Conservation (phyloP, 2,888 invertebrate species). For the Agrotis puta region DNA sequence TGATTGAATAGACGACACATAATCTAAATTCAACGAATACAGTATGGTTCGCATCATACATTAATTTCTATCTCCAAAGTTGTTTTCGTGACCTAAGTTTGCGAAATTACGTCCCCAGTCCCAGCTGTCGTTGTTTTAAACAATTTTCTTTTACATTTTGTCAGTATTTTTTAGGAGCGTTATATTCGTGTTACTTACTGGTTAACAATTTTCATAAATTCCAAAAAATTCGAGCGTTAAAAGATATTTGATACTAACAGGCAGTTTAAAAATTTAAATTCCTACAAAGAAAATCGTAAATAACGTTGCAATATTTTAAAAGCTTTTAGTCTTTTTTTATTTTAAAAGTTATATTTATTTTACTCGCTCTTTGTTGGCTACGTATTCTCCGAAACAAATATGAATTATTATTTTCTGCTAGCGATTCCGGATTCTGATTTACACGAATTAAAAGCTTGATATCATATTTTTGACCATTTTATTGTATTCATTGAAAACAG, state of each 20-base stretch:
- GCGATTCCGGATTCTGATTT: not conserved
- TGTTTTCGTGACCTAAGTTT: constrained; percentile 71
- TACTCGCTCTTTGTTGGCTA: not conserved
- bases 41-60: constrained; percentile 57
- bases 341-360: not conserved
- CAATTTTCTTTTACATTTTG: constrained; percentile 75
- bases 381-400: not conserved
- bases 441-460: not conserved
- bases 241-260: constrained; percentile 45
- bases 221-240: constrained; percentile 47
- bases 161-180: constrained; percentile 68
- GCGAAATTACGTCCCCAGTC: constrained; percentile 65
- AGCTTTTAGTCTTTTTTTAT: not conserved
- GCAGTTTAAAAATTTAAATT: constrained; percentile 16
- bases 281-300: constrained; percentile 28
- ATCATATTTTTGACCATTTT: not conserved
- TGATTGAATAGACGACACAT: constrained; percentile 26
- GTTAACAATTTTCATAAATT: constrained; percentile 66
- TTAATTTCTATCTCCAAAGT: constrained; percentile 69
- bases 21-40: constrained; percentile 48
- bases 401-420: not conserved
- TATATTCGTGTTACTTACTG: constrained; percentile 63
- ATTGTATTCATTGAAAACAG: not conserved
- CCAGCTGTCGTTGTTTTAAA: constrained; percentile 76
- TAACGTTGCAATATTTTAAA: constrained; percentile 27